Evolutionary conservation across 1,140 invertebrate genomes (phyloP), one percentile per base, ranked within the genome.

Genomic region (Dendrolimus kikuchii): DNA sequence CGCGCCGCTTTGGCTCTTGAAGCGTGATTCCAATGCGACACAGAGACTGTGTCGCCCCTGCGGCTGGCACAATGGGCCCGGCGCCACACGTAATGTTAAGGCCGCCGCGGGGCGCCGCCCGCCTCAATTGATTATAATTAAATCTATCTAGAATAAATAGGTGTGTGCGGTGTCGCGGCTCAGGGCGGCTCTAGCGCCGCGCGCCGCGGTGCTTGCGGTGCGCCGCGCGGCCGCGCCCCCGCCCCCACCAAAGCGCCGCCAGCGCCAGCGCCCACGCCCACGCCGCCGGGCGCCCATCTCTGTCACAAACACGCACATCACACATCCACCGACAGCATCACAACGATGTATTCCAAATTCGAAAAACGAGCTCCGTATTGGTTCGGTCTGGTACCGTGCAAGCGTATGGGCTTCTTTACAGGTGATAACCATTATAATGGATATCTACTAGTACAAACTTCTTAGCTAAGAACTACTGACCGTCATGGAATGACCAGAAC

Each of bases 131-230:
- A 72, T 82, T 85, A 81, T 82, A 72, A 78, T 85, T 82, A 85
- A 76, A 66, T 79, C 81, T 85, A 85, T 85, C 81, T 85, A 85
- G 73, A 82, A 80, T 78, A 76, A 81, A 77, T 81, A 77, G 56
- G 59, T 53, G 71, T 54, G 63, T 66, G 66, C 47, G 38, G 41
- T 50, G 53, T 38, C 59, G 58, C 57, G 62, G 71, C 71, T 87
- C 85, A 87, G 75, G 82, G 82, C 64, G 85, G 85, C 72, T 88
- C 83, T 84, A 87, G 71, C 72, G 82, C 82, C 84, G 78, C 71
- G 81, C 83, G 72, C 86, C 86, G 74, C 86, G 84, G 69, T 87
- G 84, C 75, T 86, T 86, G 79, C 84, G 84, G 75, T 85, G 82
- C 72, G 71, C 66, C 62, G 69, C 74, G 71, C 72, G 68, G 64